Percentiles rank a stretch among this genome's conserved stretches.
These are phyloP conservation scores for Rhadina sibilatrix DNA, from an alignment of 2,113 vertebrate genomes.

Conservation along the genomic window DNA sequence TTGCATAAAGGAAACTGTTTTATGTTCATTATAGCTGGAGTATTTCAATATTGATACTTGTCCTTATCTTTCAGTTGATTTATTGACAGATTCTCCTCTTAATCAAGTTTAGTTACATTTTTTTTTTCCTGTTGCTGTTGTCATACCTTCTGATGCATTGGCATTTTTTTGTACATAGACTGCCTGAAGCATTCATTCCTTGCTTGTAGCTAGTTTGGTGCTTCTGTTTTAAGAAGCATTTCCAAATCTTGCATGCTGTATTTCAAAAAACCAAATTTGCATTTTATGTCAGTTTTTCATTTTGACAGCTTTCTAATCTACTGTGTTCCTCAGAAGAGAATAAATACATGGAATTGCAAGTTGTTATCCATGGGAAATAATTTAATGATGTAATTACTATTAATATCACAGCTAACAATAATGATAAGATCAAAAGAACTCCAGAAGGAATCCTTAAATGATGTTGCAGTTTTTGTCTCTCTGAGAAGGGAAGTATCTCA, in stretches of 20 bases:
- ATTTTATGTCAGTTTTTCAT: constrained; percentile 46
- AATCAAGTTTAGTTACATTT: neutral
- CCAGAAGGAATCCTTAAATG: neutral
- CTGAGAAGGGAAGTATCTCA: neutral
- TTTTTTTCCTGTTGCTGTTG: neutral
- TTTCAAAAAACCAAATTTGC: constrained; percentile 41
- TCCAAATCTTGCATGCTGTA: constrained; percentile 35
- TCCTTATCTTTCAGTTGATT: neutral
- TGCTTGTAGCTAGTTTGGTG: constrained; percentile 32
- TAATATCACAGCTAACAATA: constrained; percentile 7
- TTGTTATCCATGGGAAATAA: constrained; percentile 54
- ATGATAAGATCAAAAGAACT: neutral
- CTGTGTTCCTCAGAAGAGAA: constrained; percentile 24
- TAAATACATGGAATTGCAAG: constrained; percentile 56
- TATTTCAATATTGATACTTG: neutral
- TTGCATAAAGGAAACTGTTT: neutral
- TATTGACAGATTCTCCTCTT: neutral
- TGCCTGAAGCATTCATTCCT: constrained; percentile 8
- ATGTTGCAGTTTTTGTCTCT: neutral
- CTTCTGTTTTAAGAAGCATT: constrained; percentile 39
- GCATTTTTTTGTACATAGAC: neutral
- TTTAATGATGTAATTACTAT: constrained; percentile 53
- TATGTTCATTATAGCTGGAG: neutral
- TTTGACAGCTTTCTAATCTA: constrained; percentile 48
- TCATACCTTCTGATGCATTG: neutral